Evolutionary conservation across 2,113 vertebrate genomes (phyloP).

Genomic region (Nerophis lumbriciformis): DNA sequence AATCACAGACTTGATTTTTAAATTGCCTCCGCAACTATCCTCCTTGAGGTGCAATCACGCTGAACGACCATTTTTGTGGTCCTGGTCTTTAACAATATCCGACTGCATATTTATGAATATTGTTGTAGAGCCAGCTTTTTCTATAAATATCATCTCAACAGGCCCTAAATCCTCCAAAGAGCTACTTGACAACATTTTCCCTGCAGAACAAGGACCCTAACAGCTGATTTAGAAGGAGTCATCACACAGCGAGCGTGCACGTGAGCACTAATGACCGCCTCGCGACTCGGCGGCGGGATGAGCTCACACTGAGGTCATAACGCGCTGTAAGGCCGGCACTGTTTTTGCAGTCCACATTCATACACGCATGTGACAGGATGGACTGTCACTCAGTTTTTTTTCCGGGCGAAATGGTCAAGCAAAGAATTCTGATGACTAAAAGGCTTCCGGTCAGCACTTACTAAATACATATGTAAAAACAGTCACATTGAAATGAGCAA

Average conservation of each 20-base stretch:
- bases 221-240: constrained; percentile 32
- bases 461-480: constrained; percentile 27
- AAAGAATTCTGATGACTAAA: constrained; percentile 33
- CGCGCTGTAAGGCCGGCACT: constrained; percentile 30
- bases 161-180: constrained; percentile 26
- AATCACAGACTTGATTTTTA: constrained; percentile 29
- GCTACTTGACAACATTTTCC: constrained; percentile 30
- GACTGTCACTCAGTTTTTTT: constrained; percentile 49
- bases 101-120: constrained; percentile 52
- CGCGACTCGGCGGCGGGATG: constrained; percentile 27
- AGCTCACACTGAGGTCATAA: constrained; percentile 39
- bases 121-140: constrained; percentile 21
- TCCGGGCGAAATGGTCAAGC: constrained; percentile 35
- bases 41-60: constrained; percentile 42
- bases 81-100: constrained; percentile 37
- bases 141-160: constrained; percentile 28
- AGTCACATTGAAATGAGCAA: constrained; percentile 20
- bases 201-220: constrained; percentile 17
- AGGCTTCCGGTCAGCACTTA: constrained; percentile 28
- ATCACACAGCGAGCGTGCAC: constrained; percentile 11
- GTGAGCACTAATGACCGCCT: constrained; percentile 24
- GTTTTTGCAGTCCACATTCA: constrained; percentile 36
- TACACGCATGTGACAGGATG: constrained; percentile 16
- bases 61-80: constrained; percentile 45
- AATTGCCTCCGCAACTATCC: constrained; percentile 28